Evolutionary conservation across 2,113 vertebrate genomes (phyloP), one percentile per base, ranked within the genome.

Genomic region (Ailuropoda melanoleuca): DNA sequence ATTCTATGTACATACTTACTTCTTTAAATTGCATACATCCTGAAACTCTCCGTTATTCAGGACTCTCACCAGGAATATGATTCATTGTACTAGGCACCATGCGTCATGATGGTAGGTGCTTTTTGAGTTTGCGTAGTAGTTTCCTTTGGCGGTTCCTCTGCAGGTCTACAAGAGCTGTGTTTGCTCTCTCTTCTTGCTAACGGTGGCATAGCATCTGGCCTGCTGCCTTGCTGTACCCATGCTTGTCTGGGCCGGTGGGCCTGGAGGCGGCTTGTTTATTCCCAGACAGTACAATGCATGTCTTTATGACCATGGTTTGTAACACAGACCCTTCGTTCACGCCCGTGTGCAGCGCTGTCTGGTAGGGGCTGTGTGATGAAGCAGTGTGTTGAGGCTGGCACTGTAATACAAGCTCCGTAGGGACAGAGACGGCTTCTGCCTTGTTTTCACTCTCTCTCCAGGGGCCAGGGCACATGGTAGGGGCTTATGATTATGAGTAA

Each of bases 41-140:
- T 55, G 26, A 50, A 19, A 31, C 72, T 43, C 29, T 46, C 24
- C 24, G 17, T 90, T 53, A n/a, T 17, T 72, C 8, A 55, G 29
- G 14, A 37, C 82, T 62, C 46, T 26, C 37, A 13, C 58, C 26
- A 21, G 29, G 34, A 19, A 21, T 23, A 50, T 50, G 21, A 29
- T 0, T 64, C 14, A 11, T 7, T 58, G 34, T 14, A 2, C n/a
- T 70, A 3, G 64, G 24, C 19, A 24, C 18, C 23, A 0, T 34
- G 26, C 37, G 11, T 50, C 29, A 15, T 39, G 19, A 31, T 1
- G 9, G 26, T 31, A 3, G 13, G 3, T 29, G 1, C 0, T 29
- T 53, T 74, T 39, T 68, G 50, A 70, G 53, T 58, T 55, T 60
- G 1, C 0, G 4, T 34, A 23, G 21, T 26, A 4, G 37, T 56